Evolutionary conservation across 2,888 invertebrate genomes (phyloP).

Genomic region (Lutraria lutraria): DNA sequence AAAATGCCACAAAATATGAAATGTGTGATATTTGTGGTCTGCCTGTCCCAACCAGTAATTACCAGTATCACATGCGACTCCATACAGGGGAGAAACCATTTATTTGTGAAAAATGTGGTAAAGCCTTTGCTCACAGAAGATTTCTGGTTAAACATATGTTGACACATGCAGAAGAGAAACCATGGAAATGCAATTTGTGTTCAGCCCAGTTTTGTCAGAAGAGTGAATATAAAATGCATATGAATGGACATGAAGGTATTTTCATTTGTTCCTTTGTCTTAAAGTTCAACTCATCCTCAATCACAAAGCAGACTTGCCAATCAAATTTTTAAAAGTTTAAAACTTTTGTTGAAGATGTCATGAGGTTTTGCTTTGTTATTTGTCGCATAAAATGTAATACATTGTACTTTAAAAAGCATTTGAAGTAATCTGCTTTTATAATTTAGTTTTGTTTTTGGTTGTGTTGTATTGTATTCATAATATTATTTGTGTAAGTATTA

Average conservation of each 20-base stretch:
- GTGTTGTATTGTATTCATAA: too few relatives aligned
- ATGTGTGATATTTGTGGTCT: conserved; percentile 55
- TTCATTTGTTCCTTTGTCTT: not conserved
- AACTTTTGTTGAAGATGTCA: too few relatives aligned
- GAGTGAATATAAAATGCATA: conserved; percentile 64
- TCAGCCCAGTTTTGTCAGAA: conserved; percentile 64
- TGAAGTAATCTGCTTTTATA: too few relatives aligned
- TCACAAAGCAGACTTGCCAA: too few relatives aligned
- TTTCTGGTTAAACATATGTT: conserved; percentile 58
- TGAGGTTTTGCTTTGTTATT: too few relatives aligned
- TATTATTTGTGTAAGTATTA: too few relatives aligned
- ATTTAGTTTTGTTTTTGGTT: too few relatives aligned
- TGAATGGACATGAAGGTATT: conserved; percentile 61
- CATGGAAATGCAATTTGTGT: conserved; percentile 62
- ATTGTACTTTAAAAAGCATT: too few relatives aligned
- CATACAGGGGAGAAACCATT: conserved; percentile 60
- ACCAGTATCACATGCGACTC: conserved; percentile 40
- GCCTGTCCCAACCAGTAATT: conserved; percentile 35
- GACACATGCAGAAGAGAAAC: conserved; percentile 63
- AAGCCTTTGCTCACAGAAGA: conserved; percentile 53
- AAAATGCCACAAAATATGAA: conserved; percentile 41
- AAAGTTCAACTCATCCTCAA: too few relatives aligned
- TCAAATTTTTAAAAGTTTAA: too few relatives aligned
- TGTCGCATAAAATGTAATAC: too few relatives aligned
- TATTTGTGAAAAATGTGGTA: conserved; percentile 68